These are phyloP conservation scores for Drosophila meridiana DNA, from an alignment of 2,888 invertebrate species.

Conservation along the genomic window DNA sequence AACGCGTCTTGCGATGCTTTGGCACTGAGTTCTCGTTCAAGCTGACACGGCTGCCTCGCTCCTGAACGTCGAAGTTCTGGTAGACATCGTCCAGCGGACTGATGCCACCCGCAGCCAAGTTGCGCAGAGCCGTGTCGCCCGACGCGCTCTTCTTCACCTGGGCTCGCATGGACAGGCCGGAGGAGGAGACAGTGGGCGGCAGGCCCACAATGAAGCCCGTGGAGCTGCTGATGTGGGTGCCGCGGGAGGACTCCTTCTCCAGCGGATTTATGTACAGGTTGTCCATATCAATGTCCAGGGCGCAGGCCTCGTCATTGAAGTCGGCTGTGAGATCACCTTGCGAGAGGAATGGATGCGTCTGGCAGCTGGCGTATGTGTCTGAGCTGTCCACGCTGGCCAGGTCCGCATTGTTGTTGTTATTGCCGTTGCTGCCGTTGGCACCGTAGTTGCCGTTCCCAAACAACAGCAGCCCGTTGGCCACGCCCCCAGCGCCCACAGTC, in stretches of 20 bases:
- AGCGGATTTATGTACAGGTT: constrained; percentile 95
- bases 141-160: constrained; percentile 92
- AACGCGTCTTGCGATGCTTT: constrained; percentile 94
- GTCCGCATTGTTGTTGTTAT: constrained; percentile 85
- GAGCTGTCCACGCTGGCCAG: constrained; percentile 90
- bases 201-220: constrained; percentile 81
- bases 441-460: constrained; percentile 69
- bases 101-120: constrained; percentile 86
- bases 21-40: constrained; percentile 89
- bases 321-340: constrained; percentile 90
- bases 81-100: constrained; percentile 87
- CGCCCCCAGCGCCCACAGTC: constrained; percentile 66
- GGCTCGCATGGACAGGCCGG: constrained; percentile 84
- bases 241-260: constrained; percentile 86
- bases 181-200: constrained; percentile 72
- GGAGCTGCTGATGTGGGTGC: constrained; percentile 61
- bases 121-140: constrained; percentile 90
- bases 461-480: constrained; percentile 57
- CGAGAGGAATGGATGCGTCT: constrained; percentile 97
- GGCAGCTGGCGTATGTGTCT: constrained; percentile 98
- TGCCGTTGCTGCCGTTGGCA: constrained; percentile 68
- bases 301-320: constrained; percentile 85
- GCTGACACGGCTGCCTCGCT: constrained; percentile 86
- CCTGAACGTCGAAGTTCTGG: constrained; percentile 86
- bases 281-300: constrained; percentile 88